A percentile compares a stretch with the other conserved stretches of the same genome.
Conservation (phyloP, 2,113 vertebrate species). For the Neogobius melanostomus region DNA sequence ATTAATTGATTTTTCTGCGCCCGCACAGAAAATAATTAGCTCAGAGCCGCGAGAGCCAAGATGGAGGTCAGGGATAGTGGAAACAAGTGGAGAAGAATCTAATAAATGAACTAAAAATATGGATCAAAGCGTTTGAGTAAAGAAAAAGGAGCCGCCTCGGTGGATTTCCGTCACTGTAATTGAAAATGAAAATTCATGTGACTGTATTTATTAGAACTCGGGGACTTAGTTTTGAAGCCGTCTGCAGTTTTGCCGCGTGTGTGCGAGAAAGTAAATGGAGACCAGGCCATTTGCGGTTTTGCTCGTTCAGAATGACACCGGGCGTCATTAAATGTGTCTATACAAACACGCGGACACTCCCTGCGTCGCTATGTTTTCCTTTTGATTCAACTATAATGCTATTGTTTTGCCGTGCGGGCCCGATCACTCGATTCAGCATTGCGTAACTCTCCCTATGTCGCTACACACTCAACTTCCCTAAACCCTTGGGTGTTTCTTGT, state of each 20-base stretch:
- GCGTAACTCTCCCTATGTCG: conserved; percentile 34
- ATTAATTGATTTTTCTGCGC: conserved; percentile 35
- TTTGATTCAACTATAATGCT: conserved; percentile 28
- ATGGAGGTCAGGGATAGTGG: conserved; percentile 32
- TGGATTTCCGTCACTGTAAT: conserved; percentile 29
- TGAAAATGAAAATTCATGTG: conserved; percentile 19
- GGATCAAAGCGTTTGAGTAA: conserved; percentile 20
- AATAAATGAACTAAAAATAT: conserved; percentile 46
- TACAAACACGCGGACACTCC: neutral
- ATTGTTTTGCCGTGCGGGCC: conserved; percentile 18
- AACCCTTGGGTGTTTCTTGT: conserved; percentile 16
- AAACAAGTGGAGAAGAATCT: conserved; percentile 48
- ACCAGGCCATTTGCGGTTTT: neutral
- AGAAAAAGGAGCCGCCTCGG: neutral
- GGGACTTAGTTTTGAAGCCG: neutral
- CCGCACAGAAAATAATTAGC: conserved; percentile 45
- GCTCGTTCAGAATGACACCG: neutral
- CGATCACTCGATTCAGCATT: conserved; percentile 22
- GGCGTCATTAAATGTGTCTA: no score
- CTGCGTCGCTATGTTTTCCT: conserved; percentile 29
- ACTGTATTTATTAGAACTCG: conserved; percentile 22
- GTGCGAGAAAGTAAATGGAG: neutral
- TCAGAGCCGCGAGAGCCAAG: conserved; percentile 32
- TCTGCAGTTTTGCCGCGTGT: neutral
- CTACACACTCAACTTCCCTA: conserved; percentile 30